These are phyloP conservation scores for Dicyrtoma fusca DNA, from an alignment of 2,888 invertebrate genomes.

Conservation along the genomic window DNA sequence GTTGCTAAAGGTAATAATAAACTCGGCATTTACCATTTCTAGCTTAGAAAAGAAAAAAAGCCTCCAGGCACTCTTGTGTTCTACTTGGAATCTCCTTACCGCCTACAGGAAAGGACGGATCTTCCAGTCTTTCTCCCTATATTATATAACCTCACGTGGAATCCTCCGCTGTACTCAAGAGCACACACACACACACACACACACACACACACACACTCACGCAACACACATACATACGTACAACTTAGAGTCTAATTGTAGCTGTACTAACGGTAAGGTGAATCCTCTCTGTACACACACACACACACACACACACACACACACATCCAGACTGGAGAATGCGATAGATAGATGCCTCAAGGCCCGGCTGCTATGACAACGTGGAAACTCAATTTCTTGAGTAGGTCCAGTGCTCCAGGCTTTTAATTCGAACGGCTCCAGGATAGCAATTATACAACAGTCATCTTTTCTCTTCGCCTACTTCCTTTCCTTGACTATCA, in stretches of 20 bases:
- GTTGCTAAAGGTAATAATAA: conserved; percentile 54
- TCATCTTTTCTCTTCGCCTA: conserved; percentile 43
- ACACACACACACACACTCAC: not conserved
- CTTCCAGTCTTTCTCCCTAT: conserved; percentile 26
- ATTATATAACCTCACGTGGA: no score
- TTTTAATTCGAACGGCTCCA: conserved; percentile 44
- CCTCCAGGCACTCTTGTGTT: conserved; percentile 41
- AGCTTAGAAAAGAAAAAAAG: conserved; percentile 43
- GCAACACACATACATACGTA: conserved; percentile 9
- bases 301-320: conserved; percentile 20
- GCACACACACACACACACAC: not conserved
- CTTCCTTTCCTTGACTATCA: conserved; percentile 17
- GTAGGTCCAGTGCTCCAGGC: conserved; percentile 42
- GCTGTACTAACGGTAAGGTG: conserved; percentile 21
- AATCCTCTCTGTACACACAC: conserved; percentile 21
- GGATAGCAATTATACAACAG: conserved; percentile 48
- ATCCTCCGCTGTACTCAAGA: not conserved
- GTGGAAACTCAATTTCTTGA: conserved; percentile 52
- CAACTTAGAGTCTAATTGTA: conserved; percentile 2
- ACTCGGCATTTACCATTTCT: conserved; percentile 53
- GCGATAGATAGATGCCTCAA: conserved; percentile 27
- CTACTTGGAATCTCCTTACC: conserved; percentile 47
- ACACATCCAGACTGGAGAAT: conserved; percentile 11
- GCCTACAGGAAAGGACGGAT: conserved; percentile 37
- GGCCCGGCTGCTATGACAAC: conserved; percentile 40